phyloP scores from a whole-genome alignment of 2,888 invertebrate species.

The Arctia plantaginis region DNA sequence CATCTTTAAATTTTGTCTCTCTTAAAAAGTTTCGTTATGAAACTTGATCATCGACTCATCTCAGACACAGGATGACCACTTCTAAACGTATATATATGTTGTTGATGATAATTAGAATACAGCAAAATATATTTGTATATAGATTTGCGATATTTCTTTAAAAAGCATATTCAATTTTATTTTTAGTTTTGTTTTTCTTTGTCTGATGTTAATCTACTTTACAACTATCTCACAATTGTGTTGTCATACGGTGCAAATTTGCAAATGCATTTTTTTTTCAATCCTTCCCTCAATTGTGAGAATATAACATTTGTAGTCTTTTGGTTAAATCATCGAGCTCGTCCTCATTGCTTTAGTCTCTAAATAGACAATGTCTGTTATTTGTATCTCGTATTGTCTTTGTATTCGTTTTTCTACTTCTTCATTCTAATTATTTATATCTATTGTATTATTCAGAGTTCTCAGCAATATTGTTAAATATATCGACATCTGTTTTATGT shows the following conservation, averaged over 20 bases:
- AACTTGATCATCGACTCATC: not conserved
- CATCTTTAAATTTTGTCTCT: not conserved
- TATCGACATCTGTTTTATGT: not conserved
- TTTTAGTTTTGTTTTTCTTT: not conserved
- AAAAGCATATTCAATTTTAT: not conserved
- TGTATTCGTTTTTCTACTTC: not conserved
- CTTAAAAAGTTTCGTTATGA: not conserved
- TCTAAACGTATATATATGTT: not conserved
- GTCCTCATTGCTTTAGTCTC: not conserved
- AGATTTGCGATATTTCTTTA: not conserved
- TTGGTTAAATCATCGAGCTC: not conserved
- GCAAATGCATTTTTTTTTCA: not conserved
- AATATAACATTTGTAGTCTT: not conserved
- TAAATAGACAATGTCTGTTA: not conserved
- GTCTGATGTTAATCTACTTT: too few species aligned
- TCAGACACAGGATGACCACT: not conserved
- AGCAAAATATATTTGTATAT: too few species aligned
- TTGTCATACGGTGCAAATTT: not conserved
- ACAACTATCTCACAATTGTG: not conserved
- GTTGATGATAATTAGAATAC: not conserved
- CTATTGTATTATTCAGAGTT: not conserved
- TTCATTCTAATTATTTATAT: not conserved
- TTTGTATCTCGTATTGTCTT: not conserved
- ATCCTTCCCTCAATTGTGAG: not conserved
- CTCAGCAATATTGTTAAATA: not conserved